Percentiles rank a stretch among this genome's conserved stretches.
Conservation (phyloP, 2,888 invertebrate species). For the Yponomeuta sedellus region DNA sequence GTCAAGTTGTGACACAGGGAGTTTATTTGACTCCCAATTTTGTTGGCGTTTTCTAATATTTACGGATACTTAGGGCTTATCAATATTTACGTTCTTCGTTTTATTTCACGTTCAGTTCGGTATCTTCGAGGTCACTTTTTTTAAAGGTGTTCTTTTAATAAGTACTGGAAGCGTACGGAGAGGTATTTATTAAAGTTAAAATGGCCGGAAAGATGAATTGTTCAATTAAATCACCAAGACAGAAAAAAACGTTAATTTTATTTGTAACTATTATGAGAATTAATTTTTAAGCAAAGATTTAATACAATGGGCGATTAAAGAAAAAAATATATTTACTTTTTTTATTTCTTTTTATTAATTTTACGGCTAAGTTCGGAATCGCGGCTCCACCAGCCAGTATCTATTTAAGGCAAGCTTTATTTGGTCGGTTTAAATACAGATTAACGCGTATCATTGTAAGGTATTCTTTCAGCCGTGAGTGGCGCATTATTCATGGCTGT, state of each 20-base stretch:
- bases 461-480: not conserved
- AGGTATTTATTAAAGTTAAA: too few relatives aligned
- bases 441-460: not conserved
- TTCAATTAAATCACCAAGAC: too few relatives aligned
- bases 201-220: too few relatives aligned
- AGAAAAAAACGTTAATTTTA: too few relatives aligned
- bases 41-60: not conserved
- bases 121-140: too few relatives aligned
- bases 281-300: too few relatives aligned
- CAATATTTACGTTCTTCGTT: not conserved
- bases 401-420: not conserved
- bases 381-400: not conserved
- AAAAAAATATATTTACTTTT: too few relatives aligned
- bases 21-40: not conserved
- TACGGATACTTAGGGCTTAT: not conserved
- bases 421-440: conserved; percentile 1
- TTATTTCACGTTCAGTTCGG: not conserved
- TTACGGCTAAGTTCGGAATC: not conserved
- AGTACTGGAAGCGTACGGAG: too few relatives aligned
- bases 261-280: too few relatives aligned
- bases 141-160: too few relatives aligned
- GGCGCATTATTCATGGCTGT: conserved; percentile 1
- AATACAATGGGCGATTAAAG: too few relatives aligned
- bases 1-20: conserved; percentile 10
- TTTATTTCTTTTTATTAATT: not conserved